Percentiles rank a stretch among this genome's conserved stretches.
phyloP scores from a whole-genome alignment of 2,888 invertebrate species.

The Elegia similella region DNA sequence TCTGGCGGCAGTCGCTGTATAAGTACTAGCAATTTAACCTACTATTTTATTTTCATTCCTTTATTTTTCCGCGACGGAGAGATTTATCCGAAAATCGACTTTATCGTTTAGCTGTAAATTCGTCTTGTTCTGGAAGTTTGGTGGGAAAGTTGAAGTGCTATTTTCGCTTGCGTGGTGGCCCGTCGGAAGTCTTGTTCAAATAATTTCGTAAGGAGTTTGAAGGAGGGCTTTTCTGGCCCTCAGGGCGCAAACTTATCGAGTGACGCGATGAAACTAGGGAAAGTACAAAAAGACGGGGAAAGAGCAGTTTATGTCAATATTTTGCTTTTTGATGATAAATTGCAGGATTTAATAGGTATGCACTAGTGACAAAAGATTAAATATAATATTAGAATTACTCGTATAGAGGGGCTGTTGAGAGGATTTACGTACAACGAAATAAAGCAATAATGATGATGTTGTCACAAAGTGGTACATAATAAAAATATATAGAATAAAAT shows the following conservation, averaged over 20 bases:
- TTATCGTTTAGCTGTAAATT: conserved; percentile 29
- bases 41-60: conserved; percentile 47
- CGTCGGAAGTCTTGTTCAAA: conserved; percentile 58
- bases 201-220: conserved; percentile 73
- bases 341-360: too few relatives aligned
- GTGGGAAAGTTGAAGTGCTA: conserved; percentile 32
- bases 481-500: too few relatives aligned
- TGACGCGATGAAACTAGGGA: conserved; percentile 43
- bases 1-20: conserved; percentile 45
- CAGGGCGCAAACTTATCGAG: conserved; percentile 64
- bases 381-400: too few relatives aligned
- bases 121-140: conserved; percentile 16
- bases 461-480: too few relatives aligned
- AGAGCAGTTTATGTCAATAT: background rate
- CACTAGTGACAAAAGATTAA: too few relatives aligned
- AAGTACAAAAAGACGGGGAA: background rate
- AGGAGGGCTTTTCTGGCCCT: conserved; percentile 60
- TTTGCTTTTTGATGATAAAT: background rate
- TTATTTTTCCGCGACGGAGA: conserved; percentile 26
- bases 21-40: conserved; percentile 55
- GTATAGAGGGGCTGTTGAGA: too few relatives aligned
- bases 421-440: too few relatives aligned
- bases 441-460: too few relatives aligned
- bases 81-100: conserved; percentile 46
- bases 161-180: conserved; percentile 40